These are phyloP conservation scores for Polyommatus iphigenia DNA, from an alignment of 2,888 invertebrate species.

Conservation along the genomic window DNA sequence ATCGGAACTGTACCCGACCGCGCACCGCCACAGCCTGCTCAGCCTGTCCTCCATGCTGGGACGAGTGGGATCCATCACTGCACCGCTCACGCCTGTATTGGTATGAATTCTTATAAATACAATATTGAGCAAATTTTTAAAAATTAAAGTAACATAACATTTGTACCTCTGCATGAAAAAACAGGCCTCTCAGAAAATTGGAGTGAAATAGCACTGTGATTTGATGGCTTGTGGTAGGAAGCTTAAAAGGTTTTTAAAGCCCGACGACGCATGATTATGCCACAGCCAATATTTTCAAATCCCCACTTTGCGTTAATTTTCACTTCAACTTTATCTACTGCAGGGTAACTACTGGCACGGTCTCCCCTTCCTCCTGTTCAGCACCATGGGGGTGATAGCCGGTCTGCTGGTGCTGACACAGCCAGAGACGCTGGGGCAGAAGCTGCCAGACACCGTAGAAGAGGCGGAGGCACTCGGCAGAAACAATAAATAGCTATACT, in stretches of 20 bases:
- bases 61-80: constrained; percentile 84
- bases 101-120: constrained; percentile 53
- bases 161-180: no score
- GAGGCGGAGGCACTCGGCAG: constrained; percentile 73
- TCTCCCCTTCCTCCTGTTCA: constrained; percentile 79
- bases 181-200: no score
- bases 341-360: constrained; percentile 61
- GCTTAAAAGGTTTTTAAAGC: no score
- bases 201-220: no score
- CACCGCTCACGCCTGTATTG: constrained; percentile 84
- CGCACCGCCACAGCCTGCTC: constrained; percentile 83
- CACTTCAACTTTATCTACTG: constrained; percentile 22
- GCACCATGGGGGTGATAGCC: constrained; percentile 72
- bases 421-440: constrained; percentile 82
- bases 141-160: no score
- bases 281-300: no score
- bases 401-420: constrained; percentile 78
- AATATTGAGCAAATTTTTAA: no score
- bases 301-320: no score
- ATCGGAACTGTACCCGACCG: constrained; percentile 86
- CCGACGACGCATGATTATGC: no score
- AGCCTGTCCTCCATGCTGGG: constrained; percentile 88
- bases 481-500: not conserved
- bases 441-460: constrained; percentile 80
- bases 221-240: no score